These are phyloP conservation scores for Rafetus swinhoei DNA, from an alignment of 2,113 vertebrate species.

Conservation along the genomic window DNA sequence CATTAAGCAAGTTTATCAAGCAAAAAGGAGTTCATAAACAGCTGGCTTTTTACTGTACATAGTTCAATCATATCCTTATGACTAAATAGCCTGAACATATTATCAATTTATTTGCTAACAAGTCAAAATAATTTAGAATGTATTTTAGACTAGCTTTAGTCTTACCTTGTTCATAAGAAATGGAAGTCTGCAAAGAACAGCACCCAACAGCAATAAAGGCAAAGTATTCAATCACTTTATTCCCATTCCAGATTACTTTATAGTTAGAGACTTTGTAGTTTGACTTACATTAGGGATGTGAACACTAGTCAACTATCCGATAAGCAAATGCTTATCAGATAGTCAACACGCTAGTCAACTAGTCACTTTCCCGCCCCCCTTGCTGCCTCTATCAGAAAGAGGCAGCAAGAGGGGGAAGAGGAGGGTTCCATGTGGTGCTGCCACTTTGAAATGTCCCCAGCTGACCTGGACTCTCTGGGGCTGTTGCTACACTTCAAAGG, in stretches of 20 bases:
- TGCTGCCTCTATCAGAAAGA: too few relatives aligned
- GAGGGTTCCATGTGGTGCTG: too few relatives aligned
- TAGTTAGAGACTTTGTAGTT: not conserved
- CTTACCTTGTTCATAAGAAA: not conserved
- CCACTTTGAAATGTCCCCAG: too few relatives aligned
- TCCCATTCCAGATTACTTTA: not conserved
- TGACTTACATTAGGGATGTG: too few relatives aligned
- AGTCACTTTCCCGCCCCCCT: too few relatives aligned
- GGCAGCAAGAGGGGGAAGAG: too few relatives aligned
- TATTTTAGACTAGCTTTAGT: not conserved
- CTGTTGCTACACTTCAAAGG: too few relatives aligned
- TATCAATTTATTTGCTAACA: not conserved
- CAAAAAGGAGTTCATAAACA: not conserved
- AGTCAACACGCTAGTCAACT: too few relatives aligned
- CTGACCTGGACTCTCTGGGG: too few relatives aligned
- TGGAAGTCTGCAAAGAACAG: not conserved
- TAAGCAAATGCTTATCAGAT: too few relatives aligned
- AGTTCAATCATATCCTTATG: not conserved
- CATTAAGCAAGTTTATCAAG: not conserved
- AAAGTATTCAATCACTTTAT: not conserved
- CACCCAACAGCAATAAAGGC: not conserved
- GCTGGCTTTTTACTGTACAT: not conserved
- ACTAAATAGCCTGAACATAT: not conserved
- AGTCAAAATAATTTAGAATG: not conserved
- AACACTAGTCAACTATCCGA: too few relatives aligned